Evolutionary conservation across 2,888 invertebrate species (phyloP).

Genomic region (Harpalus rufipes): DNA sequence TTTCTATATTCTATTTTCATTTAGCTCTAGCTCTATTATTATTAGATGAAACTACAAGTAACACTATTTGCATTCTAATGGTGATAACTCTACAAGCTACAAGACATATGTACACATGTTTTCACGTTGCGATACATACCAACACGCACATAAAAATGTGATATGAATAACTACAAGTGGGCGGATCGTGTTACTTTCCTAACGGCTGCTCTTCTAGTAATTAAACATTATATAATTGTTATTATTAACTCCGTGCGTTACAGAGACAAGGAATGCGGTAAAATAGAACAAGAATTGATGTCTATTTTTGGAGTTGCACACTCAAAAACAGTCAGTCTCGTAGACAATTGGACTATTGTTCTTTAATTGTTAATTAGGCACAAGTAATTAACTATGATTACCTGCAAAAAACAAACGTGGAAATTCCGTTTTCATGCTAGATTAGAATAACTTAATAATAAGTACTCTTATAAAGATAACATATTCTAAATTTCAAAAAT

Average conservation of each 20-base stretch:
- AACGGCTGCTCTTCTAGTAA: slow-evolving; percentile 27
- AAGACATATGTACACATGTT: slow-evolving; percentile 38
- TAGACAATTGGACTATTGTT: not conserved
- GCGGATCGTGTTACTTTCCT: slow-evolving; percentile 59
- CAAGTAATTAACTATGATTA: slow-evolving; percentile 17
- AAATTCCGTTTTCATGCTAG: not conserved
- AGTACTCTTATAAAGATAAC: not conserved
- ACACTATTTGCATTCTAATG: slow-evolving; percentile 14
- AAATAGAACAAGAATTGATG: not conserved
- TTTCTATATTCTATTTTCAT: not conserved
- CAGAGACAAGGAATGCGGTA: not conserved
- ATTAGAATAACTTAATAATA: not conserved
- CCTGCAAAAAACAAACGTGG: slow-evolving; percentile 1
- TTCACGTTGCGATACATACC: slow-evolving; percentile 36
- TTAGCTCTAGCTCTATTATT: not conserved
- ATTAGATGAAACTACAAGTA: not conserved
- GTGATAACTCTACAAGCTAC: slow-evolving; percentile 19
- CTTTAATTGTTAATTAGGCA: not conserved
- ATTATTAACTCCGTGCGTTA: slow-evolving; percentile 12
- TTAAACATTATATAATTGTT: slow-evolving; percentile 64
- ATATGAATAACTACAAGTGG: slow-evolving; percentile 57
- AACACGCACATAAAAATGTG: slow-evolving; percentile 48
- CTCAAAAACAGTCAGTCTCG: not conserved
- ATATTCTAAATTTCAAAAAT: not conserved
- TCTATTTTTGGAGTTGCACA: not conserved